Conservation (phyloP, 2,797 vertebrate genomes). For the Mionectes olivaceus region DNA sequence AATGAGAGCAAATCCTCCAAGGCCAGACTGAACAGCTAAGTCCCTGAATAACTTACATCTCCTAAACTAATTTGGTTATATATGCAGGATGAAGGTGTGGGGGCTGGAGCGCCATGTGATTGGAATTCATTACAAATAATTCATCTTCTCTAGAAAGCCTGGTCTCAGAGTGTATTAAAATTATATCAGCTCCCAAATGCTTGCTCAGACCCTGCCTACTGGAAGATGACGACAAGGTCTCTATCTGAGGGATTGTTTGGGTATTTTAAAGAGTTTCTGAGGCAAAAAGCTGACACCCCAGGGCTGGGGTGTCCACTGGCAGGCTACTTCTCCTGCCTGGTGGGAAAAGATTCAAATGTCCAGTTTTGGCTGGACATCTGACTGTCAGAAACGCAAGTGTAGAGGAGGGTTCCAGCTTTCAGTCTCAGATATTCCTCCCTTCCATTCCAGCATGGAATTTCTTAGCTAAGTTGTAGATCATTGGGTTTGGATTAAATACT, state of each 20-base stretch:
- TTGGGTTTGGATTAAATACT: neutral
- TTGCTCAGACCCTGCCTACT: conserved; percentile 7
- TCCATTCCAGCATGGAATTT: neutral
- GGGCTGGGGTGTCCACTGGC: neutral
- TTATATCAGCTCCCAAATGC: neutral
- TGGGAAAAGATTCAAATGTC: neutral
- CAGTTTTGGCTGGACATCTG: neutral
- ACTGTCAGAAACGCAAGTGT: neutral
- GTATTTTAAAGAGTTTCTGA: neutral
- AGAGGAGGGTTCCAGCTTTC: neutral
- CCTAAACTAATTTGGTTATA: conserved; percentile 70
- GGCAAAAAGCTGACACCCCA: neutral
- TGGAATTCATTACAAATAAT: conserved; percentile 70
- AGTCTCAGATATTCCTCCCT: neutral
- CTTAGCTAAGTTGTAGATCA: neutral
- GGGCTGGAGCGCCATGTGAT: conserved; percentile 54
- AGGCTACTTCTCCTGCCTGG: neutral
- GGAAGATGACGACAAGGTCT: neutral
- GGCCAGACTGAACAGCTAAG: conserved; percentile 67
- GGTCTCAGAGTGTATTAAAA: conserved; percentile 37
- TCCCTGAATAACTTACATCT: conserved; percentile 72
- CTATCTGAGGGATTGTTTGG: neutral
- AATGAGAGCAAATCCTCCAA: conserved; percentile 74
- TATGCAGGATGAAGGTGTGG: conserved; percentile 53
- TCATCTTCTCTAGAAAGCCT: conserved; percentile 42